phyloP scores from a whole-genome alignment of 2,113 vertebrate genomes.

The Aix galericulata region DNA sequence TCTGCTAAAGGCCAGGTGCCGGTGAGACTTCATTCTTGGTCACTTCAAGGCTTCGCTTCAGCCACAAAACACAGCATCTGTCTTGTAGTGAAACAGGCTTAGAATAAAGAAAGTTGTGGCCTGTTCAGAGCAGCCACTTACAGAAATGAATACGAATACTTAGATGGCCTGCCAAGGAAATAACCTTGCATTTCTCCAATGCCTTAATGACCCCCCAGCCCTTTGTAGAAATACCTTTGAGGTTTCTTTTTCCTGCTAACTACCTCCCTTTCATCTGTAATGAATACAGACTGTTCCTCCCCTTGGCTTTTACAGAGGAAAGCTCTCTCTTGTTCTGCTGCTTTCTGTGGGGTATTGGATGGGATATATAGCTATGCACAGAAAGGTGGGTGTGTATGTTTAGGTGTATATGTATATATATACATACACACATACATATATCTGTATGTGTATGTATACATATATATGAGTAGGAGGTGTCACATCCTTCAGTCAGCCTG shows the following conservation, averaged over 20 bases:
- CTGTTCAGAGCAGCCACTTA: background rate
- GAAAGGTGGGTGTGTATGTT: background rate
- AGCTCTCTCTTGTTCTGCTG: background rate
- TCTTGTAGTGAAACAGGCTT: background rate
- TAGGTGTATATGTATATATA: background rate
- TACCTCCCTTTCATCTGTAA: slow-evolving; percentile 39
- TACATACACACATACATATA: too few species aligned
- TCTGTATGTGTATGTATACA: rapidly evolving
- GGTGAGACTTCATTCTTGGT: background rate
- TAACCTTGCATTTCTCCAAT: background rate
- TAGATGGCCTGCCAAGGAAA: slow-evolving; percentile 6
- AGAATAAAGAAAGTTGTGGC: background rate
- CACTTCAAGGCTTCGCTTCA: background rate
- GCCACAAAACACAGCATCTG: background rate
- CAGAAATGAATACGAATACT: background rate
- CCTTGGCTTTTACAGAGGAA: background rate
- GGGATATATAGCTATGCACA: background rate
- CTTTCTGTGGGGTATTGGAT: background rate
- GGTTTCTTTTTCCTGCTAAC: slow-evolving; percentile 28
- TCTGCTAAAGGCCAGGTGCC: background rate
- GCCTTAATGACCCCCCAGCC: background rate
- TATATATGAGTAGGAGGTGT: background rate
- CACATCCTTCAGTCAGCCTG: background rate
- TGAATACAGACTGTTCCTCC: background rate
- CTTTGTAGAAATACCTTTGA: slow-evolving; percentile 26